A percentile compares a stretch with the other conserved stretches of the same genome.
These are phyloP conservation scores for Thunnus maccoyii DNA, from an alignment of 2,113 vertebrate species.

Conservation along the genomic window DNA sequence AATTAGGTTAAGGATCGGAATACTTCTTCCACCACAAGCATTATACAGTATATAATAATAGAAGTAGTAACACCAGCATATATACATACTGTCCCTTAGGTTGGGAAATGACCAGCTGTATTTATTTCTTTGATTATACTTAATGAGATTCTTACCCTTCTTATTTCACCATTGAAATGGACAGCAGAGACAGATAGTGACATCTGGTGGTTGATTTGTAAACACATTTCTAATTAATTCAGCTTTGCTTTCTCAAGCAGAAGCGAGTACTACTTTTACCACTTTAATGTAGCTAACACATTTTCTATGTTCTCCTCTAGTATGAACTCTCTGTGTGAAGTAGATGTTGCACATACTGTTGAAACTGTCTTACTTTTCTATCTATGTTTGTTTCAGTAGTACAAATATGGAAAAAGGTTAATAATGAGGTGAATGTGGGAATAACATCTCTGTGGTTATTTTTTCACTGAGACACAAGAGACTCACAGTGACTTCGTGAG, in stretches of 20 bases:
- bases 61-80: not conserved
- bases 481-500: not conserved
- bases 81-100: too few relatives aligned
- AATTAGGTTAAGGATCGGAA: too few relatives aligned
- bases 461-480: not conserved
- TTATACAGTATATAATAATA: not conserved
- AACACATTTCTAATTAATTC: not conserved
- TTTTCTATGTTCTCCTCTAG: conserved; percentile 1
- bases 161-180: not conserved
- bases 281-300: conserved; percentile 5
- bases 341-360: not conserved
- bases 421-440: not conserved
- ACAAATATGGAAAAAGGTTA: not conserved
- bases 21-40: not conserved
- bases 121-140: not conserved
- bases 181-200: conserved; percentile 40
- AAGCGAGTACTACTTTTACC: not conserved
- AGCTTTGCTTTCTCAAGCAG: not conserved
- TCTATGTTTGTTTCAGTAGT: conserved; percentile 10
- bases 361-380: not conserved
- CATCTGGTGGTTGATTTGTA: conserved; percentile 59
- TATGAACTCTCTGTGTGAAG: not conserved
- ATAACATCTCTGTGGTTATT: not conserved
- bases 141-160: not conserved
- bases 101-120: not conserved